Percentiles rank a stretch among this genome's conserved stretches.
phyloP scores from a whole-genome alignment of 2,888 invertebrate species.

The Dascillus cervinus region DNA sequence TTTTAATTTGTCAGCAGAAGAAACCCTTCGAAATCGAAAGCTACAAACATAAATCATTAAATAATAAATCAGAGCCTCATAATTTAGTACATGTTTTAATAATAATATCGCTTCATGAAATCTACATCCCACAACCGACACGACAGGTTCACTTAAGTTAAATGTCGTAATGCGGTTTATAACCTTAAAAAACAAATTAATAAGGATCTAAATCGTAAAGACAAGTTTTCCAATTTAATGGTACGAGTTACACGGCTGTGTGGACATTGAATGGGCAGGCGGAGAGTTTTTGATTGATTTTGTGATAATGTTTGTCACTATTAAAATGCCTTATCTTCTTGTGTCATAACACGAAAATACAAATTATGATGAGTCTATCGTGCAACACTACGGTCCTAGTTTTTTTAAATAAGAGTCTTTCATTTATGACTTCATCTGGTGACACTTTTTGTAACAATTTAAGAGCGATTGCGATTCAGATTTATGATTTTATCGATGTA shows the following conservation, averaged over 20 bases:
- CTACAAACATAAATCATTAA: no score
- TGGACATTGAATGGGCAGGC: slow-evolving; percentile 9
- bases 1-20: no score
- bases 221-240: slow-evolving; percentile 7
- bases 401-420: no score
- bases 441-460: no score
- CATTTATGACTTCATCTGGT: no score
- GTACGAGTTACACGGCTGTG: slow-evolving; percentile 5
- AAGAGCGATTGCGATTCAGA: no score
- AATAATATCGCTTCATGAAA: slow-evolving; percentile 17
- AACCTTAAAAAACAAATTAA: slow-evolving; percentile 10
- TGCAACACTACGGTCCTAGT: slow-evolving; percentile 6
- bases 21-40: no score
- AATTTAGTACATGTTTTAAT: slow-evolving; percentile 9
- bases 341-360: slow-evolving; percentile 29
- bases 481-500: no score
- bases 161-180: slow-evolving; percentile 2
- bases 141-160: slow-evolving; percentile 12
- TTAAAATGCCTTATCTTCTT: slow-evolving; percentile 27
- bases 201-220: slow-evolving; percentile 8
- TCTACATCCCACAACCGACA: slow-evolving; percentile 18
- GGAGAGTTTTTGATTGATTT: slow-evolving; percentile 11
- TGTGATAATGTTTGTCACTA: slow-evolving; percentile 27
- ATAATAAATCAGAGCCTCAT: background rate
- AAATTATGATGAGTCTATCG: slow-evolving; percentile 25